Evolutionary conservation across 2,888 invertebrate genomes (phyloP).

Genomic region (Chalcosyrphus nemorum): DNA sequence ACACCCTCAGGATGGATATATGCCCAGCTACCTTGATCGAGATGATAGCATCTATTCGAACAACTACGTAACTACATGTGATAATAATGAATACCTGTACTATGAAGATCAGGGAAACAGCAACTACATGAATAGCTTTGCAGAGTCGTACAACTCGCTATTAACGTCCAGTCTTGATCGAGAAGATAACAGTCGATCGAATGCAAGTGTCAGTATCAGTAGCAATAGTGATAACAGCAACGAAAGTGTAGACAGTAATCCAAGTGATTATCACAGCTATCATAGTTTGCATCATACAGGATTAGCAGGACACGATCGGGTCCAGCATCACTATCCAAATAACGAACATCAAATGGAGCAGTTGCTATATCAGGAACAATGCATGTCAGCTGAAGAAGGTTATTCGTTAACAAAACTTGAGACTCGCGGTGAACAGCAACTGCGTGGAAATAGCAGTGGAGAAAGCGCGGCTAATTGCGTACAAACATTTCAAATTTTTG

Average conservation of each 20-base stretch:
- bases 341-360: constrained; percentile 78
- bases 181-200: constrained; percentile 55
- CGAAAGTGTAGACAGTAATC: constrained; percentile 22
- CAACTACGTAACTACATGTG: constrained; percentile 72
- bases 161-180: constrained; percentile 74
- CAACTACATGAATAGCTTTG: constrained; percentile 78
- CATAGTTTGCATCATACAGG: constrained; percentile 71
- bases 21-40: constrained; percentile 8
- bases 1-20: constrained; percentile 6
- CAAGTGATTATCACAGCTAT: constrained; percentile 58
- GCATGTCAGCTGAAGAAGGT: constrained; percentile 79
- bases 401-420: constrained; percentile 81
- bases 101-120: constrained; percentile 60
- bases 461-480: constrained; percentile 35
- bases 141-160: constrained; percentile 81
- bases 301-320: constrained; percentile 74
- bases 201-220: constrained; percentile 33
- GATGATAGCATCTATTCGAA: constrained; percentile 68
- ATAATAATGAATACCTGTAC: constrained; percentile 56
- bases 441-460: constrained; percentile 56
- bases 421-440: constrained; percentile 78
- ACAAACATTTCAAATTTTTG: constrained; percentile 75
- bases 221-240: constrained; percentile 41
- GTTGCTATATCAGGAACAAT: constrained; percentile 79
- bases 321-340: constrained; percentile 74